Conservation (phyloP, 2,113 vertebrate genomes). For the Gobio gobio region DNA sequence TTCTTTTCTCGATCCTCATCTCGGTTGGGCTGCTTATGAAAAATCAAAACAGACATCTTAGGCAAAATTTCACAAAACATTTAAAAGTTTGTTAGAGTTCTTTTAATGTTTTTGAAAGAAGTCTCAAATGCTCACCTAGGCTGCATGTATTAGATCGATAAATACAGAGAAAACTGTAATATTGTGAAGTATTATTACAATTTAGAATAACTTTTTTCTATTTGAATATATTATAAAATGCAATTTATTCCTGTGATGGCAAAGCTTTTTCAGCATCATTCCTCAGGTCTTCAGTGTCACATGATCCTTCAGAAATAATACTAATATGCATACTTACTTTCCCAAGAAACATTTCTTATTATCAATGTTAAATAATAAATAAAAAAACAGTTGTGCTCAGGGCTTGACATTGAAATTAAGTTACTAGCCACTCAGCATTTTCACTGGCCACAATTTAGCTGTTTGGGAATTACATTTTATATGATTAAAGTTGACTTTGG, state of each 20-base stretch:
- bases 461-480: too few species aligned
- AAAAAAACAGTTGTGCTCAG: too few species aligned
- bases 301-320: background rate
- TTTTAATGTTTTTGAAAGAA: background rate
- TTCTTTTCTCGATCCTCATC: conserved; percentile 96
- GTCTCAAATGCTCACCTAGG: background rate
- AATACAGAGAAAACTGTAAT: background rate
- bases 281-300: background rate
- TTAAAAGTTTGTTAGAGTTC: background rate
- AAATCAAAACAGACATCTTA: background rate
- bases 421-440: too few species aligned
- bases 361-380: background rate
- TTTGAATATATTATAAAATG: too few species aligned
- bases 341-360: background rate
- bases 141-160: background rate
- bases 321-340: background rate
- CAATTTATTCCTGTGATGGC: background rate
- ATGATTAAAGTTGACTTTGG: too few species aligned
- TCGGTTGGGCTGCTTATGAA: conserved; percentile 76
- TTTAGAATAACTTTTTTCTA: background rate
- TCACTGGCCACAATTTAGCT: too few species aligned
- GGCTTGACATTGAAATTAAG: too few species aligned
- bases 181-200: background rate
- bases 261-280: too few species aligned
- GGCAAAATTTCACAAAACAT: background rate